Base-by-base conservation (phyloP, 2,888 invertebrate species). In the Parascotia fuliginaria region DNA sequence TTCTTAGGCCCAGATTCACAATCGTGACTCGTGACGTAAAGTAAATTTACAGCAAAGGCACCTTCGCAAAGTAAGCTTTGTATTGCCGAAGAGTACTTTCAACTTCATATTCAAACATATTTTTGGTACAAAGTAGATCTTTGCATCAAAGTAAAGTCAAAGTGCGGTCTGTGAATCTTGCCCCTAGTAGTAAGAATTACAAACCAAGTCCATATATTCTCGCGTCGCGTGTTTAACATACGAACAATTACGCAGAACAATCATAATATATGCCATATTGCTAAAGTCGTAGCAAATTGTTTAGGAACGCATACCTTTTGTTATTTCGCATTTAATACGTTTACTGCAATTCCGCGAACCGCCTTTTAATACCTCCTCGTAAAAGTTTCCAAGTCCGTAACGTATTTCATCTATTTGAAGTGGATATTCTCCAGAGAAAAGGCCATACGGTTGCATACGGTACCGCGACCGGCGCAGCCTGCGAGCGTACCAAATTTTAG, bases 221-320 rank as follows among this genome's bases (percentile, higher is more conserved):
- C 47, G 65, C 60, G 46, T 60, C 47, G 65, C 60, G 46, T 56
- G 60, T 60, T 41, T 42, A 63, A 53, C 57, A 60, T 52, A 50
- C 43, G 28, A 53, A 60, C 60, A 47, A 65, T 66, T 58, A 42
- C 53, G 52, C 39, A 45, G 31, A 51, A 55, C 53, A 60, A 33
- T 39, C 39, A 60, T 60, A 57, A 60, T 60, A n/a, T n/a, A 58
- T 46, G 54, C 11, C 12, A 31, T 46, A 59, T 60, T 60, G 38
- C 60, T 38, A 55, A 63, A 57, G 46, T 54, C 54, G 5, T 43
- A 53, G 49, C 60, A 53, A 60, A 63, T 57, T 43, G 47, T 63
- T 60, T 60, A 52, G 49, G 54, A 65, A 60, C 43, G 28, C 19
- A 32, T 40, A 51, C 39, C 63, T 42, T 54, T 48, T 39, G 51